Evolutionary conservation across 2,797 vertebrate genomes (phyloP), one percentile per base, ranked within the genome.

Genomic region (Sebastes diploproa): DNA sequence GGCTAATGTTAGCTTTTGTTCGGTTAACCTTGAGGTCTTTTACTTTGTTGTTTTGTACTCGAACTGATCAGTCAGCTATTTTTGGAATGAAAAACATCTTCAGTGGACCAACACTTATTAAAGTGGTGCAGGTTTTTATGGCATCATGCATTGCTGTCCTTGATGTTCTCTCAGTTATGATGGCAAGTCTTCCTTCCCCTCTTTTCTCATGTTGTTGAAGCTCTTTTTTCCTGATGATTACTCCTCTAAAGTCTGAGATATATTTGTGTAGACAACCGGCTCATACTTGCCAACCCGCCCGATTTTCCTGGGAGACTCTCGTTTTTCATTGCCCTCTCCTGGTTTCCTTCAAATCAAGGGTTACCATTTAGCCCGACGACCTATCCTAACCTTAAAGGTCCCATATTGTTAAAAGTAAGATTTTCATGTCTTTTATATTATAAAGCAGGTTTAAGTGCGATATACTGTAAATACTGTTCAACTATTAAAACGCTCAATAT

Each of bases 71-170:
- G 34, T 58, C 65, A 34, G 75, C 72, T 89, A 89, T 91, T 90
- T 89, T 85, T 82, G 80, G 86, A 88, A 77, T 73, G 64, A 68
- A 81, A 83, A 86, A 86, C 68, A 88, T 80, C 25, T 59, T 68
- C 13, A 23, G 18, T 74, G 34, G 14, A 52, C 10, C 18, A 14
- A 5, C 2, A 27, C 71, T 65, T 75, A 42, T 69, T 76, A 16
- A 66, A 65, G 46, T 4, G 30, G 64, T 32, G 11, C 61, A 50
- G 30, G 54, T 20, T 70, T 70, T 29, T 56, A 7, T 72, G 32
- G 25, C 30, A 20, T 71, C n/a, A 59, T 71, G 16, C 22, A 13
- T 23, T 27, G 42, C 25, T 50, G 20, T 65, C n/a, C 34, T 12
- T 20, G 27, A 12, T 68, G 11, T 70, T 79, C 25, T 55, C n/a